Conservation (phyloP, 1,140 invertebrate species). For the Brachionus calyciflorus region DNA sequence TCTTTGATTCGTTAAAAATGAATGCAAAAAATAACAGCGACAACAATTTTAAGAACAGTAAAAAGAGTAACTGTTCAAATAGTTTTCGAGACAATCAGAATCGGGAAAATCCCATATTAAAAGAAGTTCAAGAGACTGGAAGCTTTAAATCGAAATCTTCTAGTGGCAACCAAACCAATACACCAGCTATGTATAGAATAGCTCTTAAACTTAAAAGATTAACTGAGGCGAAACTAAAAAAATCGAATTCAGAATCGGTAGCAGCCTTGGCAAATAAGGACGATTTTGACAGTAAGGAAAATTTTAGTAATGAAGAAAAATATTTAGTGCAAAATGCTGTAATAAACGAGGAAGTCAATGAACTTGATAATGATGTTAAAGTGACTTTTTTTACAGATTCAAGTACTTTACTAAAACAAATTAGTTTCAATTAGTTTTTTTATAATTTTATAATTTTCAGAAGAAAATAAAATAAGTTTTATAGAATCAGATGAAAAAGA, state of each 20-base stretch:
- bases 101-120: neutral
- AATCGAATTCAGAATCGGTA: neutral
- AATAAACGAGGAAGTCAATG: neutral
- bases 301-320: neutral
- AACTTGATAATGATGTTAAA: neutral
- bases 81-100: slow-evolving; percentile 2
- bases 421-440: neutral
- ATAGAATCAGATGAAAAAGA: slow-evolving; percentile 24
- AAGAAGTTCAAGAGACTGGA: slow-evolving; percentile 21
- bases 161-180: neutral
- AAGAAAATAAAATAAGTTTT: neutral
- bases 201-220: slow-evolving; percentile 20
- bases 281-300: neutral
- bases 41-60: slow-evolving; percentile 28
- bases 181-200: slow-evolving; percentile 25
- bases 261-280: too few species aligned
- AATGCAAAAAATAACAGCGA: slow-evolving; percentile 9
- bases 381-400: neutral
- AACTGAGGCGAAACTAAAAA: slow-evolving; percentile 31
- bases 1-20: slow-evolving; percentile 25
- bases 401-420: neutral
- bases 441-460: neutral
- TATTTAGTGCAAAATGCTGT: too few species aligned
- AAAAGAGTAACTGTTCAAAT: slow-evolving; percentile 29
- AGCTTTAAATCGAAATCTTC: neutral